A percentile compares a stretch with the other conserved stretches of the same genome.
Conservation (phyloP, 2,113 vertebrate species). For the Saguinus midas region DNA sequence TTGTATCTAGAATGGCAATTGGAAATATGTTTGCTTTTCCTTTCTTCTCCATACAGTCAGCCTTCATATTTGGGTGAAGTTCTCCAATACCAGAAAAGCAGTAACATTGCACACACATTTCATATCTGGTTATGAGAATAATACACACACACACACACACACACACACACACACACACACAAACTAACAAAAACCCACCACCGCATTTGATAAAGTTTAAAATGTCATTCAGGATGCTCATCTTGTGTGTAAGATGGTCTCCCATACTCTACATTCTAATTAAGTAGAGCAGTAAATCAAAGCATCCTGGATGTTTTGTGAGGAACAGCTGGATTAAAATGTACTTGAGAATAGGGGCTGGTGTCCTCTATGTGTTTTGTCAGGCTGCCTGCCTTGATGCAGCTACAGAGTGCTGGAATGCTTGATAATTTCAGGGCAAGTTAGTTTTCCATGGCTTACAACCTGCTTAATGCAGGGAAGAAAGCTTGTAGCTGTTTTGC, state of each 20-base stretch:
- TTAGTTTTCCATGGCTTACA: constrained; percentile 82
- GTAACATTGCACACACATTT: background rate
- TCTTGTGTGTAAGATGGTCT: constrained; percentile 67
- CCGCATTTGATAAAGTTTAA: constrained; percentile 43
- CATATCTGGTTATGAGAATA: constrained; percentile 22
- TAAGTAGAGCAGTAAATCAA: constrained; percentile 78
- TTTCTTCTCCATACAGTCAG: background rate
- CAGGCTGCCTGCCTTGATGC: constrained; percentile 79
- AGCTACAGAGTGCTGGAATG: constrained; percentile 74
- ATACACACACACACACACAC: background rate
- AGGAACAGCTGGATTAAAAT: constrained; percentile 72
- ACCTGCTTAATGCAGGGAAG: constrained; percentile 78
- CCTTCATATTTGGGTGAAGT: background rate
- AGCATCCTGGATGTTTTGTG: constrained; percentile 68
- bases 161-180: background rate
- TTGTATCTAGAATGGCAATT: background rate
- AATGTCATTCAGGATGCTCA: constrained; percentile 52
- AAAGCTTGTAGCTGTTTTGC: constrained; percentile 82
- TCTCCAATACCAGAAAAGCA: constrained; percentile 4
- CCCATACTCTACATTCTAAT: constrained; percentile 74
- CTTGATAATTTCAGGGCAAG: constrained; percentile 82
- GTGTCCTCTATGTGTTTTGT: constrained; percentile 66
- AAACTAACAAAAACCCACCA: background rate
- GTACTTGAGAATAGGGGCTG: constrained; percentile 65
- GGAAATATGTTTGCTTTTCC: background rate